Evolutionary conservation across 2,797 vertebrate species (phyloP), one percentile per base, ranked within the genome.

Genomic region (Parauchenoglanis ngamensis): DNA sequence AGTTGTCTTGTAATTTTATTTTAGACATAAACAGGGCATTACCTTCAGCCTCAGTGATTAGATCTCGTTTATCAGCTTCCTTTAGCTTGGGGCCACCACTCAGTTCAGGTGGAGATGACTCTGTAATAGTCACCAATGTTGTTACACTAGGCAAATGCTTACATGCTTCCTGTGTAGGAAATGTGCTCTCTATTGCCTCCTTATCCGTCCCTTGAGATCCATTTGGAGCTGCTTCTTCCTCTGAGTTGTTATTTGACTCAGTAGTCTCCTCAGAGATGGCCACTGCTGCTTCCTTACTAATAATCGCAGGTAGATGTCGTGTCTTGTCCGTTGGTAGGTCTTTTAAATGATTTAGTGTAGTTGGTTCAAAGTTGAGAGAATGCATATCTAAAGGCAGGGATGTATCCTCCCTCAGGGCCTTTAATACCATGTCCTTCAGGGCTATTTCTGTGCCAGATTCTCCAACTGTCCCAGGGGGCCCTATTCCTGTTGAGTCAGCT

Each of bases 361-460:
- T 95, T 86, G 93, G 52, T 88, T 95, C 92, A 92, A 99, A 97
- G 91, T 89, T 96, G 70, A 99, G 93, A 2, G 96, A 96, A 85
- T 94, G 92, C 65, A 97, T 90, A 89, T 98, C 96, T 94, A 98
- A 83, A 4, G 95, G 95, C 31, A 97, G 90, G 0, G 95, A 96
- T 0, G 92, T 93, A 77, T 98, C 96, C 92, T 97, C 95, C 2
- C 95, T 95, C 79, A 99, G 94, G 1, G 96, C 96, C 78, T 91
- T 97, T 57, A 94, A 92, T 85, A 99, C 96, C 88, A 98, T 95
- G 70, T 96, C 92, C 92, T 96, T 97, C 85, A 99, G 94, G 86
- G 96, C 95, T 59, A 91, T 91, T 44, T 94, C 93, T 56, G 93
- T 95, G 40, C 88, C 84, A n/a, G 93, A 91, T 77, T 90, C 79